Evolutionary conservation across 2,888 invertebrate species (phyloP).

Genomic region (Hirtodrosophila trivittata): DNA sequence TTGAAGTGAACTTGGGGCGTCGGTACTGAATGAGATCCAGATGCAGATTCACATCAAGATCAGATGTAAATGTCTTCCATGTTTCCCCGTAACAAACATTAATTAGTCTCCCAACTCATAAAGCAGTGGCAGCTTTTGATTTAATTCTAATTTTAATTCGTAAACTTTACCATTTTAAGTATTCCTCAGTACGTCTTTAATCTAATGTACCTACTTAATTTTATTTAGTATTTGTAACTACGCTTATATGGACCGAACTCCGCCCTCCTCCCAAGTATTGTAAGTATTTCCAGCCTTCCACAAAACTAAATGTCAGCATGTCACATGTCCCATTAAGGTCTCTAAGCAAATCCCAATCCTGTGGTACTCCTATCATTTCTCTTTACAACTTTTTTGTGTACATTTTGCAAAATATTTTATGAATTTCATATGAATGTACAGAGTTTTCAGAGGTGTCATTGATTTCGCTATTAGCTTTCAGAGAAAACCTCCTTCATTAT

Average conservation of each 20-base stretch:
- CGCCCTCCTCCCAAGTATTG: slow-evolving; percentile 45
- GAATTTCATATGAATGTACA: slow-evolving; percentile 43
- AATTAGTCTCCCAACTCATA: slow-evolving; percentile 22
- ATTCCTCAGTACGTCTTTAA: slow-evolving; percentile 53
- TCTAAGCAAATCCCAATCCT: slow-evolving; percentile 35
- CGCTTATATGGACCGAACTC: slow-evolving; percentile 49
- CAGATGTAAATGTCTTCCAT: slow-evolving; percentile 27
- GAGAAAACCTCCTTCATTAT: no score
- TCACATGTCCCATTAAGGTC: slow-evolving; percentile 38
- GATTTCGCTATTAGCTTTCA: no score
- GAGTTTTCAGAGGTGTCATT: no score
- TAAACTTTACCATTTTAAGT: slow-evolving; percentile 34
- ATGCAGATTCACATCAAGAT: not conserved
- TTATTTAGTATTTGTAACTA: slow-evolving; percentile 52
- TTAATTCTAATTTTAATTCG: slow-evolving; percentile 38
- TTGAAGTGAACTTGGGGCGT: slow-evolving; percentile 12
- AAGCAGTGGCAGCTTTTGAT: slow-evolving; percentile 64
- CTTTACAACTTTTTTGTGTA: slow-evolving; percentile 40
- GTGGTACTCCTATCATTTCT: slow-evolving; percentile 27
- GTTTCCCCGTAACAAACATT: slow-evolving; percentile 23
- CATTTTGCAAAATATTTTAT: slow-evolving; percentile 37
- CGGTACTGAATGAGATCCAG: not conserved
- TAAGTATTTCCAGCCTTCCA: slow-evolving; percentile 53
- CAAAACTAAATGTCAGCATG: slow-evolving; percentile 36
- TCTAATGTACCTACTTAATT: slow-evolving; percentile 54